Evolutionary conservation across 2,888 invertebrate species (phyloP), one percentile per base, ranked within the genome.

Genomic region (Harpagoxenus sublaevis): DNA sequence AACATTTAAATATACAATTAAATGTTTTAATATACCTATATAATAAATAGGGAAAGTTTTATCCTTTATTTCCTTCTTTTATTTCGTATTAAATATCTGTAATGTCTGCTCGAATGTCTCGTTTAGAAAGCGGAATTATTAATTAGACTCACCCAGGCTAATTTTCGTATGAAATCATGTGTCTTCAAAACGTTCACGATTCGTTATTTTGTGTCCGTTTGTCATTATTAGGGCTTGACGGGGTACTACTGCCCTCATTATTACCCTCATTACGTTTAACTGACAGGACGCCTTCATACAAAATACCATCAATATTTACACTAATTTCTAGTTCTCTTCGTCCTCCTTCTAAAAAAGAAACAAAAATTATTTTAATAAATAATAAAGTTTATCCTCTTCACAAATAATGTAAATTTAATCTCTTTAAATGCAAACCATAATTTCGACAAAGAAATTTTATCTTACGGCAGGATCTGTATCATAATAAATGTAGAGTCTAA

Each of bases 221-320:
- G 94, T 45, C 92, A 86, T 91, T 93, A 87, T 90, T 93, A 51
- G 86, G 85, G 6, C 89, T 84, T 55, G 91, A 89, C 53, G 87
- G 84, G 82, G 83, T 78, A 77, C 86, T 79, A 85, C 85, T 91
- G 83, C 83, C 88, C 77, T 87, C 91, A 35, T 2, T 45, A 23
- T 28, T 15, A 45, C 93, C 3, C 48, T 48, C 23, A n/a, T 5
- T 93, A 9, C 78, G 90, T 87, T 94, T 96, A 74, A 97, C 97
- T 95, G 98, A 98, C 9, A 99, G 96, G 10, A 99, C 98, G 31
- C 99, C 99, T 95, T 99, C 98, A 95, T 99, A 99, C 95, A 98
- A 98, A 77, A 98, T 97, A 65, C 99, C 99, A 94, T 99, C 99
- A 87, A 99, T 96, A 95, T 99, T 99, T 97, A 99, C 98, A 93